A percentile compares a stretch with the other conserved stretches of the same genome.
Conservation (phyloP, 2,113 vertebrate genomes). For the Sebastes schlegelii region DNA sequence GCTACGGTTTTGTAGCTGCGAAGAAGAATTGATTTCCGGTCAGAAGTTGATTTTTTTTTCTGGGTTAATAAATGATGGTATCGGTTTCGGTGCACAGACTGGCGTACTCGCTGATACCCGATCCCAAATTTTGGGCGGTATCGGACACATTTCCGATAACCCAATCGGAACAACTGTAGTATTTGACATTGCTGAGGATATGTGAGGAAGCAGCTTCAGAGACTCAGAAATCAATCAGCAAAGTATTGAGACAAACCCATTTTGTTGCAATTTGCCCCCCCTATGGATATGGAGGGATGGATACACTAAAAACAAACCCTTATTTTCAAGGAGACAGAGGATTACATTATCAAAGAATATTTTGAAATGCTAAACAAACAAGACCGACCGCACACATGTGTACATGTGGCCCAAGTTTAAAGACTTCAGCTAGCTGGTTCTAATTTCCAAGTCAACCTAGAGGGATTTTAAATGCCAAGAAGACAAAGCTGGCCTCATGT, state of each 20-base stretch:
- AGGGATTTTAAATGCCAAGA: conserved; percentile 34
- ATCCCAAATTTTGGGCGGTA: too few relatives aligned
- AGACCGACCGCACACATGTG: neutral
- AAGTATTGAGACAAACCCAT: neutral
- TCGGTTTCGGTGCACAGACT: too few relatives aligned
- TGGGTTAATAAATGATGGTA: too few relatives aligned
- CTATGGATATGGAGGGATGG: neutral
- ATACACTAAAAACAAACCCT: neutral
- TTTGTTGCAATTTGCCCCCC: neutral
- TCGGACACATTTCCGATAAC: too few relatives aligned
- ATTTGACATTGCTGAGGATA: neutral
- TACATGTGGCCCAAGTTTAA: conserved; percentile 12
- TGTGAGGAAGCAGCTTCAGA: neutral
- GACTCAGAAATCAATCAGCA: neutral
- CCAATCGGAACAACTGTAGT: neutral
- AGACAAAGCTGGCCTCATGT: conserved; percentile 42
- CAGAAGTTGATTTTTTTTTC: too few relatives aligned
- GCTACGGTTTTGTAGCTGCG: too few relatives aligned
- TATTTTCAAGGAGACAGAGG: neutral
- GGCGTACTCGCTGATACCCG: too few relatives aligned
- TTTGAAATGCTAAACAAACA: neutral
- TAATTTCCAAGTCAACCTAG: conserved; percentile 43
- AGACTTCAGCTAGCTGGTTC: conserved; percentile 26
- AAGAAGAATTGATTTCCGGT: too few relatives aligned
- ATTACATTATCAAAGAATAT: conserved; percentile 9